A percentile compares a stretch with the other conserved stretches of the same genome.
Conservation (phyloP, 2,113 vertebrate genomes). For the Gambusia affinis region DNA sequence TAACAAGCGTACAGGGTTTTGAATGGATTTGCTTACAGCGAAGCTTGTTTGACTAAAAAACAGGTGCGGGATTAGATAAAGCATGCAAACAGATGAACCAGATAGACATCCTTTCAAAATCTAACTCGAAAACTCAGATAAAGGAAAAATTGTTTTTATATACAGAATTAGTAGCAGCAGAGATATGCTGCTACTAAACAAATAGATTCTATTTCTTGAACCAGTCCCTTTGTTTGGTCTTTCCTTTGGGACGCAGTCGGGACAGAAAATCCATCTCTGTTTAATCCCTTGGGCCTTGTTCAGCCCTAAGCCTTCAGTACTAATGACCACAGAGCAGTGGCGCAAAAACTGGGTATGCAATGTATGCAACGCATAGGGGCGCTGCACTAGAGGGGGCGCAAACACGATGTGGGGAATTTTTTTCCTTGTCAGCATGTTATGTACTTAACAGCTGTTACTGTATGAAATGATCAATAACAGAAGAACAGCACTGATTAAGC, state of each 20-base stretch:
- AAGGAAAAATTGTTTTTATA: background rate
- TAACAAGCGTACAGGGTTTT: background rate
- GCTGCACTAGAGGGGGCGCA: no score
- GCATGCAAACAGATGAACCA: background rate
- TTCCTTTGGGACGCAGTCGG: constrained; percentile 4
- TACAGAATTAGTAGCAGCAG: background rate
- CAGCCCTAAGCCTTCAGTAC: constrained; percentile 2
- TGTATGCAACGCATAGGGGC: no score
- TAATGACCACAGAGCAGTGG: background rate
- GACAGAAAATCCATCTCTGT: background rate
- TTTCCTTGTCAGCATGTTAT: no score
- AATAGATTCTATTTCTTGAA: background rate
- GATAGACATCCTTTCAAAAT: background rate
- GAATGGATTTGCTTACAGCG: constrained; percentile 29
- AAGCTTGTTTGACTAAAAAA: background rate
- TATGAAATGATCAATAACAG: no score
- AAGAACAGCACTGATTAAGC: no score
- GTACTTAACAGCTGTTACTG: no score
- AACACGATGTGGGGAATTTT: no score
- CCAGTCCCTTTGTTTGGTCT: constrained; percentile 3
- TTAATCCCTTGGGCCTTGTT: constrained; percentile 11
- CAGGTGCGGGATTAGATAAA: background rate
- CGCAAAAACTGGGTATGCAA: no score
- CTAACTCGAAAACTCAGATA: background rate
- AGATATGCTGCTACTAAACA: background rate